phyloP scores from a whole-genome alignment of 2,888 invertebrate species.

The Entomobrya proxima region DNA sequence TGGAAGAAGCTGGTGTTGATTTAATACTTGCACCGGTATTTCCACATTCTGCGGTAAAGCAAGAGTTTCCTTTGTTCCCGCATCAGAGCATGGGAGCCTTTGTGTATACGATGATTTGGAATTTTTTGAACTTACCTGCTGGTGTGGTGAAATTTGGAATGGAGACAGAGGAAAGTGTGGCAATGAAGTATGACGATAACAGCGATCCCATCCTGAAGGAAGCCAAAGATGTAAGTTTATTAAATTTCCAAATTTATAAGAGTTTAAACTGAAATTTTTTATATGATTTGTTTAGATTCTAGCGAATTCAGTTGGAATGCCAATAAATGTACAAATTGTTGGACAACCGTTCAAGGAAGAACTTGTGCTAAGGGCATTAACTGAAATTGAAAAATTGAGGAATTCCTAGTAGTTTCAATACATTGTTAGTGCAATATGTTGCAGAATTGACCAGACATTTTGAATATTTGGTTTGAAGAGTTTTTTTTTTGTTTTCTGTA shows the following conservation, averaged over 20 bases:
- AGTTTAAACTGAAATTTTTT: background rate
- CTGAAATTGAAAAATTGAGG: conserved; percentile 65
- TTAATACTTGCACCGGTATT: conserved; percentile 77
- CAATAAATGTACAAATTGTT: conserved; percentile 77
- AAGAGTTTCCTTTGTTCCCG: conserved; percentile 6
- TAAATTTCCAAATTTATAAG: background rate
- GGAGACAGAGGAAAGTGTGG: conserved; percentile 56
- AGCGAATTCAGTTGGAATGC: conserved; percentile 76
- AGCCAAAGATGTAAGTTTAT: background rate
- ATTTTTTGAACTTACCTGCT: conserved; percentile 77
- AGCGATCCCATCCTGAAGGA: background rate
- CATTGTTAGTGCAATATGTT: too few species aligned
- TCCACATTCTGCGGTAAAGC: conserved; percentile 69
- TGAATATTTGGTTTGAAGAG: too few species aligned
- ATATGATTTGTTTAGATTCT: conserved; percentile 16
- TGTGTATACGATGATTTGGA: too few species aligned
- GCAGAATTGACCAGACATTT: too few species aligned
- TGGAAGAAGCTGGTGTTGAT: conserved; percentile 75
- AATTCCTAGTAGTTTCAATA: too few species aligned
- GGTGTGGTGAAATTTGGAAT: conserved; percentile 77
- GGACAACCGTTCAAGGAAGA: conserved; percentile 78
- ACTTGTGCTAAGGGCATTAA: conserved; percentile 77
- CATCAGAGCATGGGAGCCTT: conserved; percentile 75
- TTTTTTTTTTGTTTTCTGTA: too few species aligned
- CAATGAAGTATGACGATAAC: too few species aligned